These are phyloP conservation scores for Epirrita christyi DNA, from an alignment of 2,888 invertebrate genomes.

Conservation along the genomic window DNA sequence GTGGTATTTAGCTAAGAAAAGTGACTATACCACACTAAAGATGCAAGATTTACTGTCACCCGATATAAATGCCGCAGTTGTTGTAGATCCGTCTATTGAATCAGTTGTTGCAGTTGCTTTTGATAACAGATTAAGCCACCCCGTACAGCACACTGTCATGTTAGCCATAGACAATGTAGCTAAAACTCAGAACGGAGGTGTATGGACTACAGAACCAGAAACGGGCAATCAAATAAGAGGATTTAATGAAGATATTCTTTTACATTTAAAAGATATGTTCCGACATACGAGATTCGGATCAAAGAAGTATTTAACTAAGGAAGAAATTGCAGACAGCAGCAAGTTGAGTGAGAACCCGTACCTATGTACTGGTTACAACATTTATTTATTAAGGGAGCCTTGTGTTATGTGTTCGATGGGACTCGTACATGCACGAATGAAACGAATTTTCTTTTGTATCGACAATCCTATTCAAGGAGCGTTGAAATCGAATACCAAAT, in stretches of 20 bases:
- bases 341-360: constrained; percentile 85
- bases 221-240: constrained; percentile 42
- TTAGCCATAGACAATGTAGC: constrained; percentile 94
- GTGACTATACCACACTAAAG: constrained; percentile 5
- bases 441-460: constrained; percentile 91
- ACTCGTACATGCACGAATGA: constrained; percentile 94
- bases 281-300: constrained; percentile 77
- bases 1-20: constrained; percentile 48
- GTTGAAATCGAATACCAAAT: constrained; percentile 87
- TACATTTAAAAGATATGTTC: constrained; percentile 66
- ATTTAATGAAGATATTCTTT: constrained; percentile 49
- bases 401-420: constrained; percentile 99
- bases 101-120: constrained; percentile 88
- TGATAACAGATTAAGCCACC: constrained; percentile 85
- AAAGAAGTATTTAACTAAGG: constrained; percentile 59
- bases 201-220: constrained; percentile 79
- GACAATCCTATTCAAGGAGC: constrained; percentile 86
- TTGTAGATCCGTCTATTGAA: constrained; percentile 89
- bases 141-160: constrained; percentile 94
- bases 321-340: constrained; percentile 44
- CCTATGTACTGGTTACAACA: constrained; percentile 94
- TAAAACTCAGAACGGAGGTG: constrained; percentile 91
- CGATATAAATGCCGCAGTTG: constrained; percentile 73
- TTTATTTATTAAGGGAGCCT: constrained; percentile 93
- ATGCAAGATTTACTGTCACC: constrained; percentile 39